Evolutionary conservation across 2,113 vertebrate species (phyloP).

Genomic region (Syngnathus floridae): DNA sequence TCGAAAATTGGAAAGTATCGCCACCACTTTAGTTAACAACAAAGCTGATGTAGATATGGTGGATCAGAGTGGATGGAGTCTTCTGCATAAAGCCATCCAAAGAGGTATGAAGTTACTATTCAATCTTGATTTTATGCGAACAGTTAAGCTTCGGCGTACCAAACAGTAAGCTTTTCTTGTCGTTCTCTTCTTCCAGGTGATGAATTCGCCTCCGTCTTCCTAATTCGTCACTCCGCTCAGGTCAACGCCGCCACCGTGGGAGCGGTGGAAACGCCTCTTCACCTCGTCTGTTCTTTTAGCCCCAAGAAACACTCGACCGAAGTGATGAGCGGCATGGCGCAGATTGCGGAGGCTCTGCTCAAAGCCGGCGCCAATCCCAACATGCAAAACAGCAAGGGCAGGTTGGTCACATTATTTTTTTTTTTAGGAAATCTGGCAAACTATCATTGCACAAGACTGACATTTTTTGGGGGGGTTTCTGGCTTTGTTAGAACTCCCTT

Average conservation of each 20-base stretch:
- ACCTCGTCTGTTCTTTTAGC: slow-evolving; percentile 88
- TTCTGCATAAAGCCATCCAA: slow-evolving; percentile 94
- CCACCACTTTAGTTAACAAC: slow-evolving; percentile 87
- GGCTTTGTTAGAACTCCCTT: slow-evolving; percentile 80
- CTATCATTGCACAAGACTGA: not conserved
- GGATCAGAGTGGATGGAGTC: slow-evolving; percentile 91
- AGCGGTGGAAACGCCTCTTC: slow-evolving; percentile 89
- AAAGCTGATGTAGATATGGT: slow-evolving; percentile 92
- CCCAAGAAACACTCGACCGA: slow-evolving; percentile 82
- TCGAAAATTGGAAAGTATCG: slow-evolving; percentile 87
- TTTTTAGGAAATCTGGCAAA: not conserved
- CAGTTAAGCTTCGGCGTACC: too few species aligned
- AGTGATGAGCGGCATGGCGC: slow-evolving; percentile 86
- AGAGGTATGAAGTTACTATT: slow-evolving; percentile 75
- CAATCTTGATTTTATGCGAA: too few species aligned
- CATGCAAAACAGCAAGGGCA: slow-evolving; percentile 92
- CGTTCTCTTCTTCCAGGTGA: slow-evolving; percentile 72
- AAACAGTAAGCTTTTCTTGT: not conserved
- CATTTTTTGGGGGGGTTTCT: not conserved
- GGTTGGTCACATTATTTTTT: slow-evolving; percentile 55
- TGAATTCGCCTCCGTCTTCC: slow-evolving; percentile 90
- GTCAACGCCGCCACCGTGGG: slow-evolving; percentile 89
- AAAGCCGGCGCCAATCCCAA: slow-evolving; percentile 92
- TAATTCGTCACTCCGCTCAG: slow-evolving; percentile 88
- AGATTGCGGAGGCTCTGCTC: slow-evolving; percentile 85